Evolutionary conservation across 1,140 invertebrate species (phyloP).

Genomic region (Samia ricini): DNA sequence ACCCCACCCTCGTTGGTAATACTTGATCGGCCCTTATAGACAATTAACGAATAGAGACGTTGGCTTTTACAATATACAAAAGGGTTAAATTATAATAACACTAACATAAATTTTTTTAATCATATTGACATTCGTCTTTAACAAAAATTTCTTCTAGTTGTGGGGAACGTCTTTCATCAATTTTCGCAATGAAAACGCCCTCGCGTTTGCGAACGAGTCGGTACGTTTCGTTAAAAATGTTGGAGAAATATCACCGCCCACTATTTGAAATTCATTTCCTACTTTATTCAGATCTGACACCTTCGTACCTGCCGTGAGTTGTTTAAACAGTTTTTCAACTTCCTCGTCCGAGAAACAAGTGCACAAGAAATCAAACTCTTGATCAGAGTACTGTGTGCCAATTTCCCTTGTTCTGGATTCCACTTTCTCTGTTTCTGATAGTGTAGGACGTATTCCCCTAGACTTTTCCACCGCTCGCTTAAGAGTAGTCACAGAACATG

Average conservation of each 20-base stretch:
- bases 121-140: constrained; percentile 18
- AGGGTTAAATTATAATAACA: too few relatives aligned
- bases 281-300: constrained; percentile 14
- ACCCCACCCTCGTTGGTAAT: too few relatives aligned
- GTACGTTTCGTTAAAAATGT: constrained; percentile 24
- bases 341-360: constrained; percentile 52
- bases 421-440: constrained; percentile 11
- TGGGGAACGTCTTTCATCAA: constrained; percentile 25
- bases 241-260: constrained; percentile 33
- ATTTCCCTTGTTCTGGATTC: constrained; percentile 40
- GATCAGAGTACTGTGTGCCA: constrained; percentile 49
- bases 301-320: constrained; percentile 25
- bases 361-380: constrained; percentile 49
- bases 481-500: constrained; percentile 40
- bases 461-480: constrained; percentile 45
- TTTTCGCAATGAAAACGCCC: constrained; percentile 28
- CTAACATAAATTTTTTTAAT: neutral
- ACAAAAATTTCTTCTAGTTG: constrained; percentile 29
- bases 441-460: constrained; percentile 23
- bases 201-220: constrained; percentile 18
- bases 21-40: too few relatives aligned
- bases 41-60: too few relatives aligned
- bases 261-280: constrained; percentile 28
- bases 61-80: too few relatives aligned
- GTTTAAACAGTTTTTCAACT: constrained; percentile 31